Evolutionary conservation across 2,888 invertebrate species (phyloP).

Genomic region (Philereme transversata): DNA sequence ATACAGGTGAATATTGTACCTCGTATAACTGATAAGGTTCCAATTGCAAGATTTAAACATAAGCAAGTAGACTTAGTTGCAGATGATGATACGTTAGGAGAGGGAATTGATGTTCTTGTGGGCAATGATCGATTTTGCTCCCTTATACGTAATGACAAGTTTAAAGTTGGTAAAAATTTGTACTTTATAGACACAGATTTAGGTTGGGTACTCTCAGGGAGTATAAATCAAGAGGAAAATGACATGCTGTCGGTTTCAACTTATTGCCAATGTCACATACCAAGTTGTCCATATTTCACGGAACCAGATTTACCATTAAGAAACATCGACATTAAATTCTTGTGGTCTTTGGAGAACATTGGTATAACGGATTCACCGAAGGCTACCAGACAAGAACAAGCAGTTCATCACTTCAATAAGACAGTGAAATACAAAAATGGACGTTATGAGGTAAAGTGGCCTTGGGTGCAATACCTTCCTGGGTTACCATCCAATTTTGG

Average conservation of each 20-base stretch:
- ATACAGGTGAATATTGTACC: not conserved
- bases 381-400: constrained; percentile 14
- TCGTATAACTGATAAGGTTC: not conserved
- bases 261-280: constrained; percentile 1
- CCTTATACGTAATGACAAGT: too few species aligned
- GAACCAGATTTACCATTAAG: constrained; percentile 24
- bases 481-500: constrained; percentile 5
- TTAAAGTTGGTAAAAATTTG: too few species aligned
- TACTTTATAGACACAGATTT: not conserved
- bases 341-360: constrained; percentile 25
- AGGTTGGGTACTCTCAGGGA: not conserved
- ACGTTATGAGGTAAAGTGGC: constrained; percentile 12
- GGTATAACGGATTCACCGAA: constrained; percentile 27
- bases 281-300: constrained; percentile 9
- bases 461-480: constrained; percentile 12
- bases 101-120: not conserved
- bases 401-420: constrained; percentile 9
- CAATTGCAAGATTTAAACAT: not conserved
- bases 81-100: not conserved
- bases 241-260: not conserved
- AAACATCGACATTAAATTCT: constrained; percentile 17
- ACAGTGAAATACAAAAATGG: not conserved
- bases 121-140: not conserved
- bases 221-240: not conserved
- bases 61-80: not conserved